Evolutionary conservation across 1,140 invertebrate species (phyloP).

Genomic region (Pristionchus pacificus): DNA sequence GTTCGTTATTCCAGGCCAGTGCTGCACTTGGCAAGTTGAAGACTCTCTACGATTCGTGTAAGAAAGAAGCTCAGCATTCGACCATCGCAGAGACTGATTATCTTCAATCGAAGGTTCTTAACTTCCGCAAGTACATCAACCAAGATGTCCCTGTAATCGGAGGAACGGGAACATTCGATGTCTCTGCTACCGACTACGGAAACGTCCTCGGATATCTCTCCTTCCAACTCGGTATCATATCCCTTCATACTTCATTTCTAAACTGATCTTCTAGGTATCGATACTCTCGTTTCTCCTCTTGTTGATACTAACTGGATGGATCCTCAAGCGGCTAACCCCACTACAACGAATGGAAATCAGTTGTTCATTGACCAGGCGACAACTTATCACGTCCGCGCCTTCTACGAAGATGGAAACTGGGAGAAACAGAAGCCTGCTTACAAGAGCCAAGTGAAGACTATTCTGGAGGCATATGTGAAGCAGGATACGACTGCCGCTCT

Average conservation of each 20-base stretch:
- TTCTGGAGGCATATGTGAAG: not conserved
- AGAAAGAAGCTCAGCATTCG: not conserved
- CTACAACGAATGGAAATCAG: constrained; percentile 22
- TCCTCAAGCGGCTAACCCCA: constrained; percentile 20
- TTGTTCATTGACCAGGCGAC: constrained; percentile 42
- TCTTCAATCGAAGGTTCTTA: constrained; percentile 11
- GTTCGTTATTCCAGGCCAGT: constrained; percentile 17
- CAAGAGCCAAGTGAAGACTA: not conserved
- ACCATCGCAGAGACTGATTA: constrained; percentile 16
- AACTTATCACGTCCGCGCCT: constrained; percentile 16
- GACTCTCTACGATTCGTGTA: constrained; percentile 27
- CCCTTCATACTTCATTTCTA: too few species aligned
- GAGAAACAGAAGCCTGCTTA: not conserved
- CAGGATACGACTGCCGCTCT: not conserved
- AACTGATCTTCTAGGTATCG: constrained; percentile 19
- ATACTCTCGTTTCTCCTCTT: constrained; percentile 35
- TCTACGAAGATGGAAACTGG: not conserved
- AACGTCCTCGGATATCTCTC: constrained; percentile 31
- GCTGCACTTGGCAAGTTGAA: constrained; percentile 23
- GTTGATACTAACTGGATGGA: constrained; percentile 52
- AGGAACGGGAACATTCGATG: constrained; percentile 10
- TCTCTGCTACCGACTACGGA: constrained; percentile 7
- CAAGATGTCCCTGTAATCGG: constrained; percentile 11
- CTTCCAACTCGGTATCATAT: constrained; percentile 16
- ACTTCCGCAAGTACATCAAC: not conserved